Conservation (phyloP, 1,140 invertebrate genomes). For the Euglossa dilemma region DNA sequence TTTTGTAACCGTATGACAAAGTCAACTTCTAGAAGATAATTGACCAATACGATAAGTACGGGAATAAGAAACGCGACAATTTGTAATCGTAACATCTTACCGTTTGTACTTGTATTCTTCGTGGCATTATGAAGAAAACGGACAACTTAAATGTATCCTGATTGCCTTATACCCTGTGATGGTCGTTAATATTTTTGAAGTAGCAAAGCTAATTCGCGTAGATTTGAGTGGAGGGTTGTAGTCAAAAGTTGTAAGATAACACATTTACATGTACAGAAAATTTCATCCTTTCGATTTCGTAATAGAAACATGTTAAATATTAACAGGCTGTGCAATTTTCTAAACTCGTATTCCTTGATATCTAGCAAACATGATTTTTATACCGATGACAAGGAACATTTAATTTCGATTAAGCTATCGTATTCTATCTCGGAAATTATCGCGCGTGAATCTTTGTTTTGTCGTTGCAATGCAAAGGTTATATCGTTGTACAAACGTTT, state of each 20-base stretch:
- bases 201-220: conserved; percentile 26
- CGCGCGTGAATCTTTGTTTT: conserved; percentile 21
- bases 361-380: conserved; percentile 32
- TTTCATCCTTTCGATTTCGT: conserved; percentile 39
- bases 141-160: not conserved
- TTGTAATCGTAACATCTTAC: conserved; percentile 19
- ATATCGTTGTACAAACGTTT: not conserved
- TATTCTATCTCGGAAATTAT: conserved; percentile 30
- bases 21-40: conserved; percentile 8
- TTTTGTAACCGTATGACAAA: conserved; percentile 25
- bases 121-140: conserved; percentile 19
- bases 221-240: conserved; percentile 19
- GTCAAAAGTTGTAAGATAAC: conserved; percentile 42
- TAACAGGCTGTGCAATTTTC: conserved; percentile 59
- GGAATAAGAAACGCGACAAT: conserved; percentile 20
- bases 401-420: conserved; percentile 31
- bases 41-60: conserved; percentile 17
- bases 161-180: conserved; percentile 19
- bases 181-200: conserved; percentile 21
- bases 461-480: conserved; percentile 24
- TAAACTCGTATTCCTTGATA: conserved; percentile 36
- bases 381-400: conserved; percentile 18
- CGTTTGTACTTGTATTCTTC: conserved; percentile 6
- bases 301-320: conserved; percentile 27
- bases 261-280: conserved; percentile 41